Percentiles rank a stretch among this genome's conserved stretches.
Conservation (phyloP, 2,888 invertebrate genomes). For the Ormyrus pomaceus region DNA sequence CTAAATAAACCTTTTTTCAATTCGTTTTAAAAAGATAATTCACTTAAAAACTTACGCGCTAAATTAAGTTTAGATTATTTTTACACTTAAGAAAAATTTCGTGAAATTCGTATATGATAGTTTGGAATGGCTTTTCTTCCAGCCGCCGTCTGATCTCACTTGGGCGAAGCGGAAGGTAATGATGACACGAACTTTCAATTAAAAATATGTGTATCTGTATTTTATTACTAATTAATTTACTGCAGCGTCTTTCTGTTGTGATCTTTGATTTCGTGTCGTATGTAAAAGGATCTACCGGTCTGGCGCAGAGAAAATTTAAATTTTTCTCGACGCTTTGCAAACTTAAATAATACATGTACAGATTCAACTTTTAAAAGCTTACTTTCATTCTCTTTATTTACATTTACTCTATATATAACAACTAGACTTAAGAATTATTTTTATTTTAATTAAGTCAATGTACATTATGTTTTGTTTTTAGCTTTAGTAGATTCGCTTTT, state of each 20-base stretch:
- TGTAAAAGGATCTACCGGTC: slow-evolving; percentile 19
- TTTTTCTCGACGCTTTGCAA: slow-evolving; percentile 17
- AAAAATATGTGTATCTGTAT: slow-evolving; percentile 32
- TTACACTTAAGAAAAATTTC: not conserved
- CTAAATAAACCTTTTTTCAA: no score
- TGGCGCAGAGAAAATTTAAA: not conserved
- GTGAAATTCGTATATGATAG: slow-evolving; percentile 65
- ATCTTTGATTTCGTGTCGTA: slow-evolving; percentile 27
- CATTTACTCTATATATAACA: slow-evolving; percentile 13
- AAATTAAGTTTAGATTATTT: not conserved
- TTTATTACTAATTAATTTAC: slow-evolving; percentile 37
- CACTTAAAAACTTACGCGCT: no score
- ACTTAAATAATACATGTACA: slow-evolving; percentile 39
- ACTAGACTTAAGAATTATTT: slow-evolving; percentile 1
- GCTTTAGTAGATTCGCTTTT: slow-evolving; percentile 60
- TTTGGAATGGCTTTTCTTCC: slow-evolving; percentile 73
- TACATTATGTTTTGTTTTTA: slow-evolving; percentile 52
- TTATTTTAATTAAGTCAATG: slow-evolving; percentile 22
- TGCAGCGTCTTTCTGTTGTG: slow-evolving; percentile 44
- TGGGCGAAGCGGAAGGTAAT: slow-evolving; percentile 74
- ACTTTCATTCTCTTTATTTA: slow-evolving; percentile 14
- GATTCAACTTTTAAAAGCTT: slow-evolving; percentile 33
- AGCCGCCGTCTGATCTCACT: slow-evolving; percentile 71
- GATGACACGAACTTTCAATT: slow-evolving; percentile 57
- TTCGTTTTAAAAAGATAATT: no score